phyloP scores from a whole-genome alignment of 2,113 vertebrate species.

The Erythrolamprus reginae region DNA sequence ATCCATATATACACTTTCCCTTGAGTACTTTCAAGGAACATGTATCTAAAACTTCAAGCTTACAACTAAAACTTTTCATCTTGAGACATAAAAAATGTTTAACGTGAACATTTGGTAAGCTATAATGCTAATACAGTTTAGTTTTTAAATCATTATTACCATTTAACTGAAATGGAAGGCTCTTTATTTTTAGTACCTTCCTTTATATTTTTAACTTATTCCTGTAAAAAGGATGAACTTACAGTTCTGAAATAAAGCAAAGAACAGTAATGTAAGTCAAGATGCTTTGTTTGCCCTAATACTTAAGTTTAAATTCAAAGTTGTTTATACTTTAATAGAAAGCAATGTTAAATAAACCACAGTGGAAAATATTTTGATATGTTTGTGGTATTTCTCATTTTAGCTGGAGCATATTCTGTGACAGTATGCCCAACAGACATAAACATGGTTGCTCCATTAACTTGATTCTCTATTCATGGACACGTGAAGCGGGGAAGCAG shows the following conservation, averaged over 20 bases:
- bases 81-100: slow-evolving; percentile 26
- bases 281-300: slow-evolving; percentile 61
- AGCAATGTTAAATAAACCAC: slow-evolving; percentile 61
- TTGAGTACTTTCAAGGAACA: neutral
- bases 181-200: neutral
- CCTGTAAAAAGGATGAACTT: neutral
- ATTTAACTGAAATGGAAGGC: neutral
- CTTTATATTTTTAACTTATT: neutral
- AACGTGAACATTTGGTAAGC: neutral
- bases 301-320: slow-evolving; percentile 59
- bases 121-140: neutral
- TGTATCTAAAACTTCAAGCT: slow-evolving; percentile 1
- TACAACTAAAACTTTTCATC: neutral
- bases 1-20: neutral
- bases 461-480: slow-evolving; percentile 67
- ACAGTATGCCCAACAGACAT: slow-evolving; percentile 66
- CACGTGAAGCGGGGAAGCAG: slow-evolving; percentile 64
- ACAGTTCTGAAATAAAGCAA: neutral
- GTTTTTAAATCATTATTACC: neutral
- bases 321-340: slow-evolving; percentile 58
- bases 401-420: slow-evolving; percentile 68
- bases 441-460: slow-evolving; percentile 68
- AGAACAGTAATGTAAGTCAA: slow-evolving; percentile 27
- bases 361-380: slow-evolving; percentile 68
- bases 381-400: slow-evolving; percentile 70